These are phyloP conservation scores for Acholoe squamosa DNA, from an alignment of 2,888 invertebrate genomes.

Conservation along the genomic window DNA sequence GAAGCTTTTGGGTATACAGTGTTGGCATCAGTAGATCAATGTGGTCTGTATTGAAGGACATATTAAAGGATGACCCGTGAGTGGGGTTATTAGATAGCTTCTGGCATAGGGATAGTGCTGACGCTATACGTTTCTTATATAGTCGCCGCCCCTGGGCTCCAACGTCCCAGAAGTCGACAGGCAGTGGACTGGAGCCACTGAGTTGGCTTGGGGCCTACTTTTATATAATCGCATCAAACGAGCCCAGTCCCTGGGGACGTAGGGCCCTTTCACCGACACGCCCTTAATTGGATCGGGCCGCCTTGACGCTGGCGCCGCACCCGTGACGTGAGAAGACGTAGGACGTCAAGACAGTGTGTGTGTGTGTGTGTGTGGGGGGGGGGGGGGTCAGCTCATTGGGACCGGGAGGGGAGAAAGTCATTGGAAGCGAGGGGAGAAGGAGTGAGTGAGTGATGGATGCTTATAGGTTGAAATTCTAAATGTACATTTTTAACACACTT, in stretches of 20 bases:
- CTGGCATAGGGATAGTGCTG: too few relatives aligned
- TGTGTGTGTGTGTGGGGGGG: too few relatives aligned
- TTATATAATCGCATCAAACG: conserved; percentile 38
- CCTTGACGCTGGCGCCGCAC: not conserved
- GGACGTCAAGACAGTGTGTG: not conserved
- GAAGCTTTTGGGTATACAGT: too few relatives aligned
- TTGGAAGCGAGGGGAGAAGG: too few relatives aligned
- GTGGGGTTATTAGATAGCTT: too few relatives aligned
- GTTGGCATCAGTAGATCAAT: too few relatives aligned
- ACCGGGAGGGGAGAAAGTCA: too few relatives aligned
- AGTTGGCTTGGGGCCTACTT: not conserved
- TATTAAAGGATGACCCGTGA: too few relatives aligned
- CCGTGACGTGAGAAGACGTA: not conserved
- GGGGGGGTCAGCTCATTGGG: too few relatives aligned
- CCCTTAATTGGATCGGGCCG: conserved; percentile 35
- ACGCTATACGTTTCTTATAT: not conserved
- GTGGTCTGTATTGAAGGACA: too few relatives aligned
- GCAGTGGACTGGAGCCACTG: not conserved
- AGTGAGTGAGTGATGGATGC: too few relatives aligned
- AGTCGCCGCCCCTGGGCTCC: too few relatives aligned
- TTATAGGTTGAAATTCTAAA: not conserved
- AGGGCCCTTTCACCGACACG: conserved; percentile 1
- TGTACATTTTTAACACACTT: not conserved
- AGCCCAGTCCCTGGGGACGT: not conserved
- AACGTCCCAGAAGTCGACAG: not conserved